Conservation (phyloP, 2,888 invertebrate genomes). For the Pollenia labialis region DNA sequence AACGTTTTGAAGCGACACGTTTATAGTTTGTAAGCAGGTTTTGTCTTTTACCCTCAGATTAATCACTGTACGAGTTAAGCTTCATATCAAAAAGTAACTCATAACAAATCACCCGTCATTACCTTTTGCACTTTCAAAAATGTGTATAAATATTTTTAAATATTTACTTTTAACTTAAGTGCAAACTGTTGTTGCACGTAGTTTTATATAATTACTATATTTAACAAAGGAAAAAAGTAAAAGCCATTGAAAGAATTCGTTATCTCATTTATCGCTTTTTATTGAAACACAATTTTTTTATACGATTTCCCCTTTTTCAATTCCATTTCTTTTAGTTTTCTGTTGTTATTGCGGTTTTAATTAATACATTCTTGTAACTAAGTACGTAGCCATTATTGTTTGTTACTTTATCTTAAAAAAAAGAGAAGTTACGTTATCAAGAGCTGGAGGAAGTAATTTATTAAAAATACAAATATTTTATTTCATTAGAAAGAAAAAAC, state of each 20-base stretch:
- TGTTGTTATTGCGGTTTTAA: slow-evolving; percentile 27
- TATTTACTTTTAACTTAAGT: slow-evolving; percentile 65
- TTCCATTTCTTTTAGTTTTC: background rate
- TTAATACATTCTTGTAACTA: slow-evolving; percentile 60
- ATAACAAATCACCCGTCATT: no score
- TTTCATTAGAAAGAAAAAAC: no score
- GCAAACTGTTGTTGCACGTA: slow-evolving; percentile 61
- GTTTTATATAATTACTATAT: slow-evolving; percentile 33
- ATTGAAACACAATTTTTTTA: slow-evolving; percentile 1
- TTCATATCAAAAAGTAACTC: no score
- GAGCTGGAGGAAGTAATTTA: background rate
- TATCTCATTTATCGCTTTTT: slow-evolving; percentile 4
- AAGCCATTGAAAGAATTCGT: background rate
- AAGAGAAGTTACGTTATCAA: background rate
- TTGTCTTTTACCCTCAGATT: no score
- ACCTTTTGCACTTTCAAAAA: no score
- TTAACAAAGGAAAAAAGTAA: slow-evolving; percentile 19
- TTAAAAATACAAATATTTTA: background rate
- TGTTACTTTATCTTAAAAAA: background rate
- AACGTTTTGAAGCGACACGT: no score
- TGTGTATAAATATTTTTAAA: background rate
- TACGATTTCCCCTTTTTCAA: slow-evolving; percentile 10
- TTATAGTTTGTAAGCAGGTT: no score
- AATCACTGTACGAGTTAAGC: no score
- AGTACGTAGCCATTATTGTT: slow-evolving; percentile 47